These are phyloP conservation scores for Drosophila novamexicana DNA, from an alignment of 1,140 invertebrate species.

Conservation along the genomic window DNA sequence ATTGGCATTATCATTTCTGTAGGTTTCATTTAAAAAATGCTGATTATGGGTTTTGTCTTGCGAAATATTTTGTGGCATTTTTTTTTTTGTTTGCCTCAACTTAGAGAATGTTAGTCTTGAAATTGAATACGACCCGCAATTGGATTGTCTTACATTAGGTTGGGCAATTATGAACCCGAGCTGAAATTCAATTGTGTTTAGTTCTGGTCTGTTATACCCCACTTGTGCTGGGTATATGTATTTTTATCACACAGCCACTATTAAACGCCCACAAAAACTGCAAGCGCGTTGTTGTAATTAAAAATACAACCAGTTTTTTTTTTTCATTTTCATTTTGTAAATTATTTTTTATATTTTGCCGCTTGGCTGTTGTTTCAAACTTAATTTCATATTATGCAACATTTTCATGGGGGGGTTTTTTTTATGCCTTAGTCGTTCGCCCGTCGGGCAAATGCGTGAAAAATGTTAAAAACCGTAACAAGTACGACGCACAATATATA, in stretches of 20 bases:
- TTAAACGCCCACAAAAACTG: conserved; percentile 51
- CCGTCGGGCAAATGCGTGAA: conserved; percentile 31
- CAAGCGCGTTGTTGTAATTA: conserved; percentile 60
- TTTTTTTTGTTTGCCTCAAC: too few relatives aligned
- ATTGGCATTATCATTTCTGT: conserved; percentile 2
- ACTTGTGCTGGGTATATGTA: conserved; percentile 1
- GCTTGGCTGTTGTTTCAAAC: conserved; percentile 30
- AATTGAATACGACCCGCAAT: too few relatives aligned
- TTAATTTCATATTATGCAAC: conserved; percentile 62
- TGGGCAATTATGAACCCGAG: too few relatives aligned
- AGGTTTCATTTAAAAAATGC: background rate
- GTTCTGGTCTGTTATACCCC: background rate
- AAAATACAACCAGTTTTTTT: conserved; percentile 56
- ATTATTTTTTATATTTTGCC: conserved; percentile 7
- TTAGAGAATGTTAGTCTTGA: too few relatives aligned
- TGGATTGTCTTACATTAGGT: too few relatives aligned
- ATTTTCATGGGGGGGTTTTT: conserved; percentile 23
- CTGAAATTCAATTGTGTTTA: too few relatives aligned
- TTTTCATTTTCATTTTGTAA: conserved; percentile 3
- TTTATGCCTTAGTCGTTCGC: background rate
- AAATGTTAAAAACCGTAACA: conserved; percentile 50
- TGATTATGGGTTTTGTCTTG: background rate
- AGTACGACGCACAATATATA: conserved; percentile 32
- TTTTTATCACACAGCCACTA: conserved; percentile 14
- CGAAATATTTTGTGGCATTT: too few relatives aligned